Base-by-base conservation (phyloP, 2,113 vertebrate genomes). In the Trogon surrucura region DNA sequence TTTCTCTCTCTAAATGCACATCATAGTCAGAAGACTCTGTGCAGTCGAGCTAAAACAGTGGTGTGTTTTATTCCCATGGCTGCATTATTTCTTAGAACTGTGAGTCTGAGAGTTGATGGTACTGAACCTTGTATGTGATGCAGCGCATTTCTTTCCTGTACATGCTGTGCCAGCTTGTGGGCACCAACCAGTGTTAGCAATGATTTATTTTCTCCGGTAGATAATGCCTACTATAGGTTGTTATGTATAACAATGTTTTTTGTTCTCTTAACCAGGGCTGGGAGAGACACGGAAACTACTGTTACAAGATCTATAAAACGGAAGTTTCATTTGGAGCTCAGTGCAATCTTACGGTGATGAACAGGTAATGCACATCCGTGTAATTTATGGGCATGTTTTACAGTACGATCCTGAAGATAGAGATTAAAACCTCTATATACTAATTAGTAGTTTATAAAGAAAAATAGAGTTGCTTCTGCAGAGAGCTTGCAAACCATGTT, bases 301-400 rank as follows among this genome's bases (percentile, higher is more conserved):
- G 99, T 95, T 99, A 99, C 96, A 98, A 95, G 91, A 94, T 99
- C 51, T 97, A 98, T 62, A 78, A 95, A 66, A 94, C 81, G 1
- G 97, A 97, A 84, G 98, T 98, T 29, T 92, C 90, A 23, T 99
- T 99, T 98, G 98, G 99, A 96, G 97, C 98, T 45, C 97, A 91
- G 66, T 99, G 99, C 91, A 98, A 99, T 95, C 93, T 99, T 74
- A 99, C 98, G 20, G 98, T 99, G 95, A 98, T 97, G 87, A 99
- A 97, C 98, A 98, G 98, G 99, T 99, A 91, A 67, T 86, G 62
- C 51, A 36, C 20, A 25, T 34, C 54, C 54, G 67, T 81, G 5
- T 75, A 30, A 79, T 75, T 72, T 71, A 50, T 69, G 32, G 25
- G 7, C 41, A 38, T 50, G 36, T 73, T 72, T 66, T 85, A 73